Evolutionary conservation across 1,140 invertebrate genomes (phyloP), one percentile per base, ranked within the genome.

Genomic region (Philotrypesis tridentata): DNA sequence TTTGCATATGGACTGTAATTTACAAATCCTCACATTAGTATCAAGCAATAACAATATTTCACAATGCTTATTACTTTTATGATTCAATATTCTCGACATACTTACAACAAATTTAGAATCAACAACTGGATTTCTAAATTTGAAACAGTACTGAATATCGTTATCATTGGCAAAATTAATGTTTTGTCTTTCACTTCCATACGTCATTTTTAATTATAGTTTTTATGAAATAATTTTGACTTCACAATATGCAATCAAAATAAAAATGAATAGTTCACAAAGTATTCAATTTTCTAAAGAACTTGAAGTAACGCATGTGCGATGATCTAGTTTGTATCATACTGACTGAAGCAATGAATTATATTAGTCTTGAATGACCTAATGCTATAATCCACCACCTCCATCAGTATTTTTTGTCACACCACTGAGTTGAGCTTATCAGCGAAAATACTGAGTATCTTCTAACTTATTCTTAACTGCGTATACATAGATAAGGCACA

Each of bases 1-100:
- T 80, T 93, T 93, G 86, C 94, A 95, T 82, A 96, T 94, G 17
- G 96, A 96, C 96, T 97, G 92, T 43, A 95, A 95, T 83, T 87
- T 71, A 86, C 48, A 71, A 87, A 77, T 31, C 14, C 21, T 48
- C 14, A 12, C n/a, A 7, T 79, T 82, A 84, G 87, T 61, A 92
- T 67, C 3, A 9, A 29, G 11, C 25, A 9, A 7, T 29, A 17
- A 67, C n/a, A 93, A n/a, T 70, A 74, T 76, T 43, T 55, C 23
- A 27, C 31, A 31, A 71, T 61, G 12, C 67, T 65, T 68, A 23
- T 40, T 61, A 71, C 11, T 71, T 76, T 29, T n/a, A 78, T n/a
- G 27, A 8, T 37, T 72, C 17, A 60, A 65, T 37, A n/a, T 75
- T 55, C 27, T 61, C 23, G 9, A 14, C 5, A 23, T 21, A 77